Percentiles rank a stretch among this genome's conserved stretches.
These are phyloP conservation scores for Platysternon megacephalum DNA, from an alignment of 2,113 vertebrate genomes.

Conservation along the genomic window DNA sequence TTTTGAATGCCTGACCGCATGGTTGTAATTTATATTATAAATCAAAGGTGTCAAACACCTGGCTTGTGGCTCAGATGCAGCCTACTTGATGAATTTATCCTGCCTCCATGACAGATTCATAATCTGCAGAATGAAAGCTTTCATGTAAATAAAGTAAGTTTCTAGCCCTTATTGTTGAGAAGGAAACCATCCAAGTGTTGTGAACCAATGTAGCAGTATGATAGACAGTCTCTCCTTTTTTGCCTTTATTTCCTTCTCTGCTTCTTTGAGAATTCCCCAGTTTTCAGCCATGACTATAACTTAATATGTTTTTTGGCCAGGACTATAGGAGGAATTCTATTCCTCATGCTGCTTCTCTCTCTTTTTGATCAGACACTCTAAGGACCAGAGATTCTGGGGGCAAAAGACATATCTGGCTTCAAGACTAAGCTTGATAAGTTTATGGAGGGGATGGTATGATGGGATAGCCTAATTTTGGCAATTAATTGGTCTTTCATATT, in stretches of 20 bases:
- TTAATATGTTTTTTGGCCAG: neutral
- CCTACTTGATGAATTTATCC: neutral
- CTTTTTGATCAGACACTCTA: neutral
- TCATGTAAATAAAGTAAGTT: neutral
- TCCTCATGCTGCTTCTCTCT: neutral
- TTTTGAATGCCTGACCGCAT: neutral
- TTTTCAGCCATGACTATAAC: neutral
- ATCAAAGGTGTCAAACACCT: neutral
- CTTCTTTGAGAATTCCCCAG: neutral
- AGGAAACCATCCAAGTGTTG: neutral
- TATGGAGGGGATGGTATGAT: too few relatives aligned
- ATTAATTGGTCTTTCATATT: too few relatives aligned
- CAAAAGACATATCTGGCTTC: too few relatives aligned
- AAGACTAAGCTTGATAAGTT: too few relatives aligned
- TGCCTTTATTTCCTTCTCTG: neutral
- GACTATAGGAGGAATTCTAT: neutral
- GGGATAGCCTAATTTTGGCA: too few relatives aligned
- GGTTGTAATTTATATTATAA: neutral
- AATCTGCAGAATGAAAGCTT: neutral
- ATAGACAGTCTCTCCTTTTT: neutral
- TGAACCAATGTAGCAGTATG: neutral
- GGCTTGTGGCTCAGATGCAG: neutral
- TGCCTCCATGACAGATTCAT: neutral
- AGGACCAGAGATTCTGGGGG: neutral
- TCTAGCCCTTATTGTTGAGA: neutral